Evolutionary conservation across 2,888 invertebrate genomes (phyloP).

Genomic region (Pseudeuparius sepicola): DNA sequence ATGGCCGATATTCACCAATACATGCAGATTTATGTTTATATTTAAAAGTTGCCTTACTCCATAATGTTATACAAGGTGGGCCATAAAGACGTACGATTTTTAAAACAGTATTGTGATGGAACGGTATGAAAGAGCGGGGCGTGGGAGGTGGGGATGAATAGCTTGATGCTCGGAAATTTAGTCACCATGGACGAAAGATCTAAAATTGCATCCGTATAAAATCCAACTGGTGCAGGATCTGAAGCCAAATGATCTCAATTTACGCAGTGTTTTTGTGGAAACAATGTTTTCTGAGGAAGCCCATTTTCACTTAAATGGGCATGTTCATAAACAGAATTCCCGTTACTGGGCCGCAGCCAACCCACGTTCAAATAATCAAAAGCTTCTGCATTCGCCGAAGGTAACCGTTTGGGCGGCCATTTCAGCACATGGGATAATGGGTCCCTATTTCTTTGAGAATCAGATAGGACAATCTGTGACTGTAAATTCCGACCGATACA

Average conservation of each 20-base stretch:
- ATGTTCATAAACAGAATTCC: neutral
- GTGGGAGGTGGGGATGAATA: neutral
- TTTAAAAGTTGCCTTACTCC: too few relatives aligned
- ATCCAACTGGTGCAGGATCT: constrained; percentile 2
- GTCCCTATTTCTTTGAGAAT: constrained; percentile 8
- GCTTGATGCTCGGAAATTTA: constrained; percentile 3
- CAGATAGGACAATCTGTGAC: constrained; percentile 4
- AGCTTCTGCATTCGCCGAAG: neutral
- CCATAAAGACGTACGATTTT: constrained; percentile 1
- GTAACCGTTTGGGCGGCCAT: constrained; percentile 6
- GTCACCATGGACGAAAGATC: neutral
- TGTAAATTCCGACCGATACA: constrained; percentile 6
- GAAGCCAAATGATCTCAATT: neutral
- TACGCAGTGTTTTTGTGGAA: constrained; percentile 1
- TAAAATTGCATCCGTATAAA: neutral
- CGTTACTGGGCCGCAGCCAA: constrained; percentile 3
- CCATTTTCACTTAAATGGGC: constrained; percentile 1
- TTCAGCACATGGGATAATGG: constrained; percentile 10
- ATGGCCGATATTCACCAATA: too few relatives aligned
- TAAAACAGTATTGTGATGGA: constrained; percentile 1
- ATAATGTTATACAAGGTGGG: too few relatives aligned
- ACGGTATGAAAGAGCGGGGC: constrained; percentile 1
- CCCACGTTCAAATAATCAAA: neutral
- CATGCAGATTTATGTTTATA: too few relatives aligned
- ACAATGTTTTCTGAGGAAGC: constrained; percentile 2